A percentile compares a stretch with the other conserved stretches of the same genome.
phyloP scores from a whole-genome alignment of 2,888 invertebrate species.

The Thecophora atra region DNA sequence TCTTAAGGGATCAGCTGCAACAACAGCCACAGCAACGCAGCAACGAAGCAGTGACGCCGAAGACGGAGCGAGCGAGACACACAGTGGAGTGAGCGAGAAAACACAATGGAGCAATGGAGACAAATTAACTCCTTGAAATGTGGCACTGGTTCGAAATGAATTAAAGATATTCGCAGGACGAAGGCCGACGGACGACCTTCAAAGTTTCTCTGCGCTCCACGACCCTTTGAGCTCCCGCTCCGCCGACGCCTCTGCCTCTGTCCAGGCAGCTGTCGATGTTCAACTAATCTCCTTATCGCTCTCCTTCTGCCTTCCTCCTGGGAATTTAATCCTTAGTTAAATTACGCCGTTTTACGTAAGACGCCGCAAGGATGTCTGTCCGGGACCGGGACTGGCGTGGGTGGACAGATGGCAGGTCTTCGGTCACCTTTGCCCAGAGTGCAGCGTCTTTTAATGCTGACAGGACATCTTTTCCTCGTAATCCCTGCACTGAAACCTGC shows the following conservation, averaged over 20 bases:
- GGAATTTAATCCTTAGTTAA: background rate
- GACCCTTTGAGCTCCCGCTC: background rate
- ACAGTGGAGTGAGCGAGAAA: background rate
- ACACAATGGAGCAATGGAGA: background rate
- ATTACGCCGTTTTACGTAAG: constrained; percentile 1
- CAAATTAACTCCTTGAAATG: background rate
- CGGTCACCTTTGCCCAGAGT: background rate
- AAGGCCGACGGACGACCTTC: background rate
- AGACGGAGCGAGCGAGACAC: background rate
- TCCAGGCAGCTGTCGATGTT: constrained; percentile 2
- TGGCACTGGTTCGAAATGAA: background rate
- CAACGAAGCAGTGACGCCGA: background rate
- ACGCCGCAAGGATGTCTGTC: too few species aligned
- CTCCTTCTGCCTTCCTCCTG: background rate
- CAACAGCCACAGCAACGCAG: background rate
- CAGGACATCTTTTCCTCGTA: background rate
- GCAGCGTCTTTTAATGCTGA: background rate
- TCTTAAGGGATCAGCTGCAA: background rate
- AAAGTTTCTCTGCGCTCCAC: background rate
- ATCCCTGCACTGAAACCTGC: background rate
- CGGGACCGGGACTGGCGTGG: too few species aligned
- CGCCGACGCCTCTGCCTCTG: background rate
- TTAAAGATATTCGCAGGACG: background rate
- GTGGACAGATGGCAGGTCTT: too few species aligned
- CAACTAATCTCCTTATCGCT: background rate